Conservation (phyloP, 2,797 vertebrate genomes). For the Dendrocincla tyrannina region DNA sequence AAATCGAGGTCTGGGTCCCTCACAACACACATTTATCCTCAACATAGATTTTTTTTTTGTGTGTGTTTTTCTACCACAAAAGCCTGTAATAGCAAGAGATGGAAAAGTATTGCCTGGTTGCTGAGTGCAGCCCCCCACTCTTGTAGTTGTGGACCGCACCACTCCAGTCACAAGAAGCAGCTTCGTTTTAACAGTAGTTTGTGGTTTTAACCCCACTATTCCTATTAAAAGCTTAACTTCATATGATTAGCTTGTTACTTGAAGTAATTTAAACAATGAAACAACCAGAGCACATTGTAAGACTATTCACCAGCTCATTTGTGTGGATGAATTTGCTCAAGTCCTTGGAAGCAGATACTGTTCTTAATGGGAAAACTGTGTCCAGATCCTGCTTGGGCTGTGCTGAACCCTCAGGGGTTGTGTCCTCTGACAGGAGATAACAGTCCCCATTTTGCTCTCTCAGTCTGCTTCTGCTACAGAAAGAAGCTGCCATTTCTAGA, state of each 20-base stretch:
- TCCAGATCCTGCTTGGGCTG: neutral
- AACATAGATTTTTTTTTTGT: neutral
- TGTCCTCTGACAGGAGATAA: neutral
- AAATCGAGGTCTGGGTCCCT: neutral
- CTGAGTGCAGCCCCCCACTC: neutral
- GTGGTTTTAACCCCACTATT: neutral
- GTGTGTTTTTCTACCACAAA: neutral
- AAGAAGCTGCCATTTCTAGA: neutral
- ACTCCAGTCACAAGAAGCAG: neutral
- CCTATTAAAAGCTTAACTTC: neutral
- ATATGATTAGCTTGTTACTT: neutral
- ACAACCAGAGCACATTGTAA: neutral
- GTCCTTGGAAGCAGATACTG: neutral
- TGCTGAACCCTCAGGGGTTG: neutral
- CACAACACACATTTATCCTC: neutral
- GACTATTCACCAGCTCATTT: neutral
- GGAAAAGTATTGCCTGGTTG: neutral
- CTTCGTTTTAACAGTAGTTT: neutral
- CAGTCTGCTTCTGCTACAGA: neutral
- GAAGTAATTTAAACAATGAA: neutral
- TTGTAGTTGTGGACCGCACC: neutral
- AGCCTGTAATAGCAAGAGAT: neutral
- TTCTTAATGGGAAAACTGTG: slow-evolving; percentile 3
- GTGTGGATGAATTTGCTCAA: neutral
- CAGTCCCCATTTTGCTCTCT: neutral